Base-by-base conservation (phyloP, 2,888 invertebrate genomes). In the Phaonia tiefii region DNA sequence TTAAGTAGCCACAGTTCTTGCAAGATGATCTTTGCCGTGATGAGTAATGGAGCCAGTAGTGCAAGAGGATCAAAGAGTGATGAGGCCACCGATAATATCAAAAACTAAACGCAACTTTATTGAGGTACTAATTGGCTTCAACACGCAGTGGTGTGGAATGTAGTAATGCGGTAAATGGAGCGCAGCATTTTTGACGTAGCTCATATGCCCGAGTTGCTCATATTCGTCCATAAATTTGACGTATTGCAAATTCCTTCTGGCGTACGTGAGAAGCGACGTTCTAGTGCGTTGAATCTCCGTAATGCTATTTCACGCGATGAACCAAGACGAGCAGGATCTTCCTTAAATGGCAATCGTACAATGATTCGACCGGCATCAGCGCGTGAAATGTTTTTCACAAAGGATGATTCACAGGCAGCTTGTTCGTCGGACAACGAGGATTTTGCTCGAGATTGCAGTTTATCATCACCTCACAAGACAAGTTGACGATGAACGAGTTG, bases 151-250 rank as follows among this genome's bases (percentile, higher is more conserved):
- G 39, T 82, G 82, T 2, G 83, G 80, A 31, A 83, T 54, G 20
- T 51, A 82, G 25, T 70, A 76, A 67, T 82, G 82, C 5, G 79
- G 63, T 63, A 79, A 26, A 13, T 58, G 11, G 1, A 75, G 13
- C 17, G 46, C 66, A 8, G 66, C 49, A 20, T 72, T 58, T 15
- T 58, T 58, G 1, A 79, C 73, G 0, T 70, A 37, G 10, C 66
- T 60, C 78, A 84, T 91, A 92, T 42, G 91, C 89, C 72, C 94
- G 93, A 85, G 65, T 81, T 58, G 15, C 44, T 80, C 56, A 49
- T 83, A 84, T 49, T 84, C 83, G n/a, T 72, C 42, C 42, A 84
- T 67, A 58, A 85, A 84, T 13, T 25, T 25, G 10, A 56, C 54
- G n/a, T 84, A 85, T 63, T 83, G 69, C 1, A 51, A 8, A 22